These are phyloP conservation scores for Phrynocephalus versicolor DNA, from an alignment of 2,113 vertebrate species.

Conservation along the genomic window DNA sequence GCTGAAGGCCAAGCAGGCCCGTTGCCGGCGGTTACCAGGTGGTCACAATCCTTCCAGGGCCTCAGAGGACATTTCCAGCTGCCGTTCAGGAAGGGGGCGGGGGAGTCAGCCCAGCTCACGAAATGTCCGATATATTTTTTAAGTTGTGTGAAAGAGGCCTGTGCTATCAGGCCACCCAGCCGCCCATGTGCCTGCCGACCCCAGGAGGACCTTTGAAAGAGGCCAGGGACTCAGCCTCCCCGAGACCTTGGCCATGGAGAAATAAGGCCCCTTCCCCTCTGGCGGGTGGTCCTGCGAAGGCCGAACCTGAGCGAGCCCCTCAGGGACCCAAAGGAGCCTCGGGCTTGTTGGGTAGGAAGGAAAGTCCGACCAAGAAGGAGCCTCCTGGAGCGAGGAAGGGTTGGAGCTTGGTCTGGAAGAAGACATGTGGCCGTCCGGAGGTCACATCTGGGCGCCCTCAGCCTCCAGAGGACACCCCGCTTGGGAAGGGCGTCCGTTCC, in stretches of 20 bases:
- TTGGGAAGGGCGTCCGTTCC: background rate
- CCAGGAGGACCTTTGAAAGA: background rate
- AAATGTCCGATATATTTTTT: slow-evolving; percentile 8
- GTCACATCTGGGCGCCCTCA: accelerated
- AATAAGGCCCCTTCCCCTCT: background rate
- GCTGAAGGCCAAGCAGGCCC: background rate
- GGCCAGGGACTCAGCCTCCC: background rate
- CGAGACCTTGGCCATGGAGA: too few relatives aligned
- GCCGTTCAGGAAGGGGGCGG: background rate
- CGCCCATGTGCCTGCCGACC: background rate
- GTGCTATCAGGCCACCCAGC: background rate
- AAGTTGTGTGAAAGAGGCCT: background rate
- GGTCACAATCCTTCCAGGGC: slow-evolving; percentile 8
- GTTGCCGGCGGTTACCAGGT: background rate
- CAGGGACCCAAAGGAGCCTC: background rate
- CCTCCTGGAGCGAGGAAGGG: accelerated
- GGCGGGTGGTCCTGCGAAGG: background rate
- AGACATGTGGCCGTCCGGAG: background rate
- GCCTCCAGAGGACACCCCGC: background rate
- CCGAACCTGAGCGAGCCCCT: accelerated
- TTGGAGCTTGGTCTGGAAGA: background rate
- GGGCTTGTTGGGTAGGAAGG: background rate
- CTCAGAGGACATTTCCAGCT: background rate
- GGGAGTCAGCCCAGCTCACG: background rate
- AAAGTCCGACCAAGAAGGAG: background rate